Conservation (phyloP, 53 echinoderm and acorn worm species). For the Temnopleurus reevesii region DNA sequence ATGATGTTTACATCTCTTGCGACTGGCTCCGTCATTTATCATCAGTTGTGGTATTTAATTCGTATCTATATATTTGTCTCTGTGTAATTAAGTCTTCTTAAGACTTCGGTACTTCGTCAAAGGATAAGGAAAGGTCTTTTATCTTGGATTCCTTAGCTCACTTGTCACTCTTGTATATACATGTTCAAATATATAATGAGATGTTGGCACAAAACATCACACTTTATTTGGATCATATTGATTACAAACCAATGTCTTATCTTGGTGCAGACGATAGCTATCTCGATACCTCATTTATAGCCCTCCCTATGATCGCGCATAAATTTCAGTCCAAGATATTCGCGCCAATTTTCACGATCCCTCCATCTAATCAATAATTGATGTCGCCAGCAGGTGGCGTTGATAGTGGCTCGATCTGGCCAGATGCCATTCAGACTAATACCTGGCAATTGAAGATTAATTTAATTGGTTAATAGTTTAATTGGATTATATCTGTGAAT, state of each 20-base stretch:
- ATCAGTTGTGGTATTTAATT: no score
- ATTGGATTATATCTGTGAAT: neutral
- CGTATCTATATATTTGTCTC: no score
- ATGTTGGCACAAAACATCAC: neutral
- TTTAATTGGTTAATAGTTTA: neutral
- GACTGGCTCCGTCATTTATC: neutral
- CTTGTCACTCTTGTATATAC: neutral
- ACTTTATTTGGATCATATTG: neutral
- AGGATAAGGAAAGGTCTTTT: neutral
- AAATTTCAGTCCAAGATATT: neutral
- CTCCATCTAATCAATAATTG: neutral
- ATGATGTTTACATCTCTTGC: neutral
- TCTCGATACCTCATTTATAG: neutral
- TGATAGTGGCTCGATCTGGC: neutral
- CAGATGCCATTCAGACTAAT: neutral
- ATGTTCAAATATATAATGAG: no score
- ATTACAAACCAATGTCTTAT: neutral
- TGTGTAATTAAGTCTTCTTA: no score
- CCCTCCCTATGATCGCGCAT: constrained; percentile 15
- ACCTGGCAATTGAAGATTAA: no score
- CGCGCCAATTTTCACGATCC: constrained; percentile 19
- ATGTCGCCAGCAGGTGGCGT: neutral
- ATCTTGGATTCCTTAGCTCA: neutral
- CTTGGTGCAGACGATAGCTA: neutral
- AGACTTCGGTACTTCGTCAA: neutral